phyloP scores from a whole-genome alignment of 1,140 invertebrate genomes.

The Drosophila sucinea region DNA sequence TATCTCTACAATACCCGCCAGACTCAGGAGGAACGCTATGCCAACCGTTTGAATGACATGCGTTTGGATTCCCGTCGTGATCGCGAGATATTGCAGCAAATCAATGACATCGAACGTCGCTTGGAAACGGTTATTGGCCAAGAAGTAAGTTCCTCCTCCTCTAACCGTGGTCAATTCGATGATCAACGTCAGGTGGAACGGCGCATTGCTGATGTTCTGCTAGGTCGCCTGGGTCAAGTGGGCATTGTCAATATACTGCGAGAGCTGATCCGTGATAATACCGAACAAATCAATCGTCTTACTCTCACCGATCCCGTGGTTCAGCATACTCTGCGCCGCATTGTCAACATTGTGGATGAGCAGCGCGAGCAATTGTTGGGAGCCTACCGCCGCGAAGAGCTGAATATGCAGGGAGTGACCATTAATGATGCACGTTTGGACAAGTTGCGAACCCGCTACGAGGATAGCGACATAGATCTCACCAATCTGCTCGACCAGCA shows the following conservation, averaged over 20 bases:
- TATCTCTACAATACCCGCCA: conserved; percentile 34
- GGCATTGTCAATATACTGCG: conserved; percentile 57
- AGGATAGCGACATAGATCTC: conserved; percentile 61
- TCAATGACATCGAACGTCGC: conserved; percentile 37
- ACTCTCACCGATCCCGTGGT: conserved; percentile 86
- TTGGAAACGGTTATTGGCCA: conserved; percentile 33
- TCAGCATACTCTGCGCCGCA: conserved; percentile 86
- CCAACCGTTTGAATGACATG: conserved; percentile 52
- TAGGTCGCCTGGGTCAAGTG: conserved; percentile 53
- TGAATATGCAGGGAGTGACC: conserved; percentile 85
- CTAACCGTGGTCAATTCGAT: background rate
- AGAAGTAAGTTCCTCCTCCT: conserved; percentile 9
- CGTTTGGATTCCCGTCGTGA: conserved; percentile 44
- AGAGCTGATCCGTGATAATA: conserved; percentile 39
- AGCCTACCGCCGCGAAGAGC: conserved; percentile 84
- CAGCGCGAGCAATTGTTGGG: conserved; percentile 85
- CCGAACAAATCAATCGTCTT: conserved; percentile 43
- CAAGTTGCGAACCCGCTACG: conserved; percentile 68
- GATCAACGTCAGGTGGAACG: conserved; percentile 45
- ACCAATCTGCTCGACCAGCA: conserved; percentile 80
- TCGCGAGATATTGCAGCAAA: conserved; percentile 41
- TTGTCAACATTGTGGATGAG: conserved; percentile 84
- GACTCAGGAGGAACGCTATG: conserved; percentile 39
- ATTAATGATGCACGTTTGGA: conserved; percentile 86
- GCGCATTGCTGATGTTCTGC: conserved; percentile 46